Evolutionary conservation across 2,797 vertebrate species (phyloP).

Genomic region (Acrocephalus scirpaceus): DNA sequence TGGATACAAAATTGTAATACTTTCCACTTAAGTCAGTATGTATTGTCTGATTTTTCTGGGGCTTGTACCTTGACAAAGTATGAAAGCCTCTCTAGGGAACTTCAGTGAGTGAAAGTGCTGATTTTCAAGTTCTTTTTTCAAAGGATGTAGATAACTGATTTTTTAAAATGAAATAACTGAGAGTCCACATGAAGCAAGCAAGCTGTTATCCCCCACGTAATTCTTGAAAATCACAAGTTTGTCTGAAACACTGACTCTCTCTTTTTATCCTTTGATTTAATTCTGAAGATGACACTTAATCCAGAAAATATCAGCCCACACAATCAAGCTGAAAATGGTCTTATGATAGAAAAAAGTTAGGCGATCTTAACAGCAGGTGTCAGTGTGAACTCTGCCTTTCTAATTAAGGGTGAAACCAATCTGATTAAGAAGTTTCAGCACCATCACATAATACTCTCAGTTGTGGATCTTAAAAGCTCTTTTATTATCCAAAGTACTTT

Average conservation of each 20-base stretch:
- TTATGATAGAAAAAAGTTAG: neutral
- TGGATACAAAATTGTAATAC: neutral
- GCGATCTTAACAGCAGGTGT: conserved; percentile 53
- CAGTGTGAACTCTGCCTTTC: conserved; percentile 28
- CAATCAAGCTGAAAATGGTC: neutral
- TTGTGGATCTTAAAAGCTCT: neutral
- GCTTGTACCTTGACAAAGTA: neutral
- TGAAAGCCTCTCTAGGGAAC: neutral
- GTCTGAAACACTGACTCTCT: neutral
- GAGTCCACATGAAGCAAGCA: neutral
- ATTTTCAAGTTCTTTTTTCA: neutral
- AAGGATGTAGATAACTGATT: neutral
- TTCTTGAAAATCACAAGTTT: conserved; percentile 19
- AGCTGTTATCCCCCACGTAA: neutral
- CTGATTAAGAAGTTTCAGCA: neutral
- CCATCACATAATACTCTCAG: neutral
- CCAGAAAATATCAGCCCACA: neutral
- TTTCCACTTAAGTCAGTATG: neutral
- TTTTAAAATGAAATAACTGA: neutral
- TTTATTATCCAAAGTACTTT: neutral
- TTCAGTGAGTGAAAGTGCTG: neutral
- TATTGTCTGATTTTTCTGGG: neutral
- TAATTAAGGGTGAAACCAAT: conserved; percentile 23
- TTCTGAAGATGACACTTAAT: neutral
- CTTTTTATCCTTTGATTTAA: neutral